These are phyloP conservation scores for Cherax quadricarinatus DNA, from an alignment of 1,140 invertebrate genomes.

Conservation along the genomic window DNA sequence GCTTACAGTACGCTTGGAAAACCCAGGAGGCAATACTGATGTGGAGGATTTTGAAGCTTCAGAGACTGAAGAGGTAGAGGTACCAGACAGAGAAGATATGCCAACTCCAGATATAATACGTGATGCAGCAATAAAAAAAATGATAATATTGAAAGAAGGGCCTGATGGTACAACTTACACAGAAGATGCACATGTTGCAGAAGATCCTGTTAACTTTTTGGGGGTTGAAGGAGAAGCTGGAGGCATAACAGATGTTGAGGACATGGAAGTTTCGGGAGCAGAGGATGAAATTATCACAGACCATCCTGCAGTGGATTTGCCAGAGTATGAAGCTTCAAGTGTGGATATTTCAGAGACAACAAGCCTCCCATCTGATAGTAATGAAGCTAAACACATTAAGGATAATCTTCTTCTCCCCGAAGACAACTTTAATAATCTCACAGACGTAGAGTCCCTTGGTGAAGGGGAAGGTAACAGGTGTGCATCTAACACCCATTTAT, in stretches of 20 bases:
- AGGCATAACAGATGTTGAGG: slow-evolving; percentile 79
- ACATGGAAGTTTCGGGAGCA: slow-evolving; percentile 78
- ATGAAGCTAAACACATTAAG: slow-evolving; percentile 65
- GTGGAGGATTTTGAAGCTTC: slow-evolving; percentile 69
- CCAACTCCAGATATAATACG: slow-evolving; percentile 69
- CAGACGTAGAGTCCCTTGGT: slow-evolving; percentile 72
- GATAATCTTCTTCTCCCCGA: slow-evolving; percentile 72
- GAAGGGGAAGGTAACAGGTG: slow-evolving; percentile 73
- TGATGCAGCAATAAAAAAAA: slow-evolving; percentile 64
- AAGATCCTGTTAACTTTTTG: slow-evolving; percentile 68
- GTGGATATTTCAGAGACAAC: slow-evolving; percentile 66
- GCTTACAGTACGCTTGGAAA: slow-evolving; percentile 19
- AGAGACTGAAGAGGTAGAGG: slow-evolving; percentile 62
- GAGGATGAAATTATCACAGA: slow-evolving; percentile 75
- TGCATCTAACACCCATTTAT: slow-evolving; percentile 69
- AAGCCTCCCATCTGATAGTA: slow-evolving; percentile 33
- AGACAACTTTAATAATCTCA: slow-evolving; percentile 66
- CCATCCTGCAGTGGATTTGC: slow-evolving; percentile 39
- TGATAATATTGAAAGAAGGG: slow-evolving; percentile 61
- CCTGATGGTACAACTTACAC: slow-evolving; percentile 61
- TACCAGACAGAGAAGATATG: slow-evolving; percentile 34
- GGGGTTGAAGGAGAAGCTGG: slow-evolving; percentile 52
- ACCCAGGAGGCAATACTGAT: slow-evolving; percentile 62
- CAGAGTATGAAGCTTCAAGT: slow-evolving; percentile 55
- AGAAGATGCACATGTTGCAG: slow-evolving; percentile 71